Conservation (phyloP, 2,797 vertebrate genomes). For the Cynodonichthys magdalenae region DNA sequence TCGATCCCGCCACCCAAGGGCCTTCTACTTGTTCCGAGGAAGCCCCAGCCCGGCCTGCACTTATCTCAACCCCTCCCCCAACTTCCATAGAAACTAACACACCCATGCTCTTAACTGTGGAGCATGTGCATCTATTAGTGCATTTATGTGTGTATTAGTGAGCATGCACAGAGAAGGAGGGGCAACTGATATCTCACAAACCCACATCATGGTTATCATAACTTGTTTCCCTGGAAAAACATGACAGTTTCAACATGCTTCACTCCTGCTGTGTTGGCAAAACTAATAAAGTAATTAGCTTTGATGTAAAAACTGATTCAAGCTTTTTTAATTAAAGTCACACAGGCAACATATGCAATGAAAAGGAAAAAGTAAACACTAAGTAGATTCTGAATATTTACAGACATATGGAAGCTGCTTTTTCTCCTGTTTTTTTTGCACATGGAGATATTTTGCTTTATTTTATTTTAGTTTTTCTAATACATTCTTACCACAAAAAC, state of each 20-base stretch:
- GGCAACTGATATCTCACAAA: conserved; percentile 21
- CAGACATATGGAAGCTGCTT: no score
- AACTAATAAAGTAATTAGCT: conserved; percentile 30
- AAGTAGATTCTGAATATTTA: not conserved
- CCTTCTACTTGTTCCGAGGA: conserved; percentile 53
- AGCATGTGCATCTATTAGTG: not conserved
- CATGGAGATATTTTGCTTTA: no score
- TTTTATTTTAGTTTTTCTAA: no score
- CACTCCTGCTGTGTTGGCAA: not conserved
- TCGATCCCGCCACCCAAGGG: not conserved
- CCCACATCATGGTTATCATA: conserved; percentile 28
- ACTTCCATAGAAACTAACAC: conserved; percentile 57
- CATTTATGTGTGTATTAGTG: conserved; percentile 3
- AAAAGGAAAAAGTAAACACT: not conserved
- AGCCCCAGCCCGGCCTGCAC: conserved; percentile 41
- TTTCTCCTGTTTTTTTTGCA: no score
- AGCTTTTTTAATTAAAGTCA: conserved; percentile 12
- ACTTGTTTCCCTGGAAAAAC: conserved; percentile 31
- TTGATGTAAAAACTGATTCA: conserved; percentile 5
- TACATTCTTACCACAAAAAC: no score
- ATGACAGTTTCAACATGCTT: conserved; percentile 6
- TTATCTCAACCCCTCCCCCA: conserved; percentile 58
- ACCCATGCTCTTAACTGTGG: conserved; percentile 13
- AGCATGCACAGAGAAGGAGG: conserved; percentile 3
- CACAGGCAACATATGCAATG: not conserved